Evolutionary conservation across 2,113 vertebrate genomes (phyloP), one percentile per base, ranked within the genome.

Genomic region (Ictalurus punctatus): DNA sequence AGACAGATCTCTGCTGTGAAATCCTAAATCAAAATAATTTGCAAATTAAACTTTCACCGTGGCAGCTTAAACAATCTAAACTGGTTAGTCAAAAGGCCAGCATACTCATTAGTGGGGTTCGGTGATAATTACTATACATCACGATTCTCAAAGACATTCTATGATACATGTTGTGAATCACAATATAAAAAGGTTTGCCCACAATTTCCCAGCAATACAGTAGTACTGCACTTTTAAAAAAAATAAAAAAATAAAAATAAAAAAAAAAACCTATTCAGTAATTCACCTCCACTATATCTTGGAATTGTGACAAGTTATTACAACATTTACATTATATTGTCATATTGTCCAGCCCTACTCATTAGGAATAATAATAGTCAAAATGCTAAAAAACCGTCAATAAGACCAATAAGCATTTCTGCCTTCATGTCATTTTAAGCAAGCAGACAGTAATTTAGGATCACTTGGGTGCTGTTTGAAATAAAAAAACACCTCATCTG

Each of bases 1-100:
- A 48, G 44, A 48, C 44, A 48, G 44, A 7, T 5, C 44, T 7
- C 23, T 44, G 21, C 10, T 44, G 44, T 12, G 21, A 76, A 19
- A 83, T 58, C 67, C 61, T 89, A 90, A 84, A 89, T 91, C 83
- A 65, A 90, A 90, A 85, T 90, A 84, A 92, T 87, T 87, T 87
- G 79, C 81, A 79, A 40, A 87, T 89, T 90, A 48, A 78, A 87
- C 90, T 54, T 52, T 81, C 59, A 87, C 76, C 13, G 27, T 37
- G 86, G 81, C 44, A 69, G n/a, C 21, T 67, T 81, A 63, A 17
- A 54, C 27, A 87, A 52, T 76, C 25, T 13, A 54, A 67, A 19
- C 12, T 13, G 61, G 27, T 81, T 78, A 67, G 52, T 69, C 78
- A 69, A 67, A 80, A 81, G 21, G 27, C 10, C 61, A 81, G 76